Evolutionary conservation across 1,140 invertebrate genomes (phyloP).

Genomic region (Listronotus oregonensis): DNA sequence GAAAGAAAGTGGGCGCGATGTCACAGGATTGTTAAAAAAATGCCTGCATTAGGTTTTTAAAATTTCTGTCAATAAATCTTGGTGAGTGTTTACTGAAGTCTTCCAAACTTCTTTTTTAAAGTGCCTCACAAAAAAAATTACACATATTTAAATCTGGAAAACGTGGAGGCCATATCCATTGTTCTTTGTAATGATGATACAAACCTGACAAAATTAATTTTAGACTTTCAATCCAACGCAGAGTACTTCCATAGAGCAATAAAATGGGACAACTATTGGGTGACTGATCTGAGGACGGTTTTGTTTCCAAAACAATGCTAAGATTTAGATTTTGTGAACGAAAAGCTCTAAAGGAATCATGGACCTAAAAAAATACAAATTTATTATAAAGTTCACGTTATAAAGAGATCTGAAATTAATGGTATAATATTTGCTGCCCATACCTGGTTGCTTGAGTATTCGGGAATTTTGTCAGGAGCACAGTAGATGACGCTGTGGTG

Average conservation of each 20-base stretch:
- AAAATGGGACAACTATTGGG: conserved; percentile 72
- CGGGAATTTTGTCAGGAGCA: conserved; percentile 94
- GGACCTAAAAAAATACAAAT: conserved; percentile 64
- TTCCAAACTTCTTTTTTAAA: no score
- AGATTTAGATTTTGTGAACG: conserved; percentile 92
- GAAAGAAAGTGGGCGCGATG: no score
- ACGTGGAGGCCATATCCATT: no score
- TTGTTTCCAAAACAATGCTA: conserved; percentile 87
- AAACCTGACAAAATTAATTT: conserved; percentile 90
- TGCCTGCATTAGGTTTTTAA: no score
- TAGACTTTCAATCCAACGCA: conserved; percentile 94
- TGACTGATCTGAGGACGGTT: conserved; percentile 61
- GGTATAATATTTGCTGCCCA: not conserved
- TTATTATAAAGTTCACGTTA: no score
- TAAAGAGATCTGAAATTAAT: no score
- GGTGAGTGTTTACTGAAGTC: no score
- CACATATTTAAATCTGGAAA: no score
- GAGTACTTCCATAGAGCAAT: conserved; percentile 88
- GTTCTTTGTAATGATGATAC: no score
- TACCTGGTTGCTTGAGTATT: conserved; percentile 94
- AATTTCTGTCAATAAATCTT: no score
- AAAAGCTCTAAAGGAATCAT: conserved; percentile 88
- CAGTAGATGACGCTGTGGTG: conserved; percentile 96
- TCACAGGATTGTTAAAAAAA: no score
- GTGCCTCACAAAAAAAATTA: no score